Percentiles rank a stretch among this genome's conserved stretches.
Evolutionary conservation across 2,113 vertebrate species (phyloP).

Genomic region (Delphinus delphis): DNA sequence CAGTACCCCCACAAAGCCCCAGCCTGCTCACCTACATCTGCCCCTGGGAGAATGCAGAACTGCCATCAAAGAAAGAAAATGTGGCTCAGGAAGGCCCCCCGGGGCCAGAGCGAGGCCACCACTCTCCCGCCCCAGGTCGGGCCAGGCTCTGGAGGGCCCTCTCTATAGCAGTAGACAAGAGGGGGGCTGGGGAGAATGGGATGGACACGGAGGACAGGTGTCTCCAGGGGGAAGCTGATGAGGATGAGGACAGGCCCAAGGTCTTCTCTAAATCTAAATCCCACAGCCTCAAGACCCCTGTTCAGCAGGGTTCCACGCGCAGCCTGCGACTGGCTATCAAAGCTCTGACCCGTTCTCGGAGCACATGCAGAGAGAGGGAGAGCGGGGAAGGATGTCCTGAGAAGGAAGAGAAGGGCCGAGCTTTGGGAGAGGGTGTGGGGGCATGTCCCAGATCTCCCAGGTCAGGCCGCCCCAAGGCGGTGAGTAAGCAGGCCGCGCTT

Average conservation of each 20-base stretch:
- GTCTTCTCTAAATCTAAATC: slow-evolving; percentile 36
- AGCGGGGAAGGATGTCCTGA: slow-evolving; percentile 24
- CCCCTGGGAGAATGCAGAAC: slow-evolving; percentile 71
- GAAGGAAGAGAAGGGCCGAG: neutral
- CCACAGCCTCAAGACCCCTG: neutral
- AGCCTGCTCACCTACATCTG: slow-evolving; percentile 58
- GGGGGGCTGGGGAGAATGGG: slow-evolving; percentile 19
- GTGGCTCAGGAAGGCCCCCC: neutral
- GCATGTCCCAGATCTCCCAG: neutral
- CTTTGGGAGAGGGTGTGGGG: neutral
- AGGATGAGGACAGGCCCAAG: slow-evolving; percentile 6
- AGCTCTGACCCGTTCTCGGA: slow-evolving; percentile 75
- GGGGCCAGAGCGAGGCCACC: rapidly evolving
- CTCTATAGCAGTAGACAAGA: slow-evolving; percentile 60
- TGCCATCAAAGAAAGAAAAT: slow-evolving; percentile 53
- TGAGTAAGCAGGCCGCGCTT: slow-evolving; percentile 63
- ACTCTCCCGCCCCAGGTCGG: neutral
- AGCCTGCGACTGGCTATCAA: slow-evolving; percentile 80
- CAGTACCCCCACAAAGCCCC: slow-evolving; percentile 9
- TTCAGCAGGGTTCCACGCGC: slow-evolving; percentile 68
- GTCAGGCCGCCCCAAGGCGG: neutral
- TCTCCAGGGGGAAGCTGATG: neutral
- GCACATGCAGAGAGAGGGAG: slow-evolving; percentile 62
- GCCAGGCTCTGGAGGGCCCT: slow-evolving; percentile 69
- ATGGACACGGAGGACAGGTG: slow-evolving; percentile 34